These are phyloP conservation scores for Pasiphila rectangulata DNA, from an alignment of 2,888 invertebrate species.

Conservation along the genomic window DNA sequence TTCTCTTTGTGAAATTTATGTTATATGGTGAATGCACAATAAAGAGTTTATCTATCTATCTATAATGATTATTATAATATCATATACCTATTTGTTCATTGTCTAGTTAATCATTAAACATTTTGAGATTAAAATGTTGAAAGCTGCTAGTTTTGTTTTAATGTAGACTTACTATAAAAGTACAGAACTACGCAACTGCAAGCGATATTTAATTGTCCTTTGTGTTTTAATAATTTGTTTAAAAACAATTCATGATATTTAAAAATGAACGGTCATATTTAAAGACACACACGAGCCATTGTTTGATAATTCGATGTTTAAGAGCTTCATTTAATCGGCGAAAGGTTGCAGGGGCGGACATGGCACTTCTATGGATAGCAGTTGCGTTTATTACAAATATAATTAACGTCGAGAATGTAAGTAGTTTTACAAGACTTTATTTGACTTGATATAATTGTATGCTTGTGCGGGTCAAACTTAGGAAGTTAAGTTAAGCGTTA, in stretches of 20 bases:
- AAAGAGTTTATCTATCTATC: too few relatives aligned
- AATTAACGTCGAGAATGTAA: slow-evolving; percentile 49
- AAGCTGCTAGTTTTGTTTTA: too few relatives aligned
- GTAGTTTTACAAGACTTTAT: too few relatives aligned
- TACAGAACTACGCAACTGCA: not conserved
- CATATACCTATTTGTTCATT: not conserved
- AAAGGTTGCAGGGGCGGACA: slow-evolving; percentile 41
- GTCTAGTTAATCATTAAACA: not conserved
- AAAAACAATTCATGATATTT: slow-evolving; percentile 49
- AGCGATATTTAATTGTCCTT: slow-evolving; percentile 10
- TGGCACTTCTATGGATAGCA: slow-evolving; percentile 46
- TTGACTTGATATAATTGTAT: too few relatives aligned
- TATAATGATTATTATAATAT: too few relatives aligned
- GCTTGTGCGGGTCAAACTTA: too few relatives aligned
- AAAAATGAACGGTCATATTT: slow-evolving; percentile 46
- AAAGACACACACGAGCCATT: slow-evolving; percentile 34
- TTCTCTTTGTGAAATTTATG: too few relatives aligned
- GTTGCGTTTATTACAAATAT: slow-evolving; percentile 42
- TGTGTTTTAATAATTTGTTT: slow-evolving; percentile 35
- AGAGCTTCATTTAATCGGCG: slow-evolving; percentile 39
- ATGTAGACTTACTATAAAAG: not conserved
- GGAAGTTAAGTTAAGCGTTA: too few relatives aligned
- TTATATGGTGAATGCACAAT: too few relatives aligned
- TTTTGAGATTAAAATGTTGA: too few relatives aligned
- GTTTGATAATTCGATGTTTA: slow-evolving; percentile 53